A percentile compares a stretch with the other conserved stretches of the same genome.
Evolutionary conservation across 92 coral and sea anemone species (phyloP).

Genomic region (Bergia puertoricense): DNA sequence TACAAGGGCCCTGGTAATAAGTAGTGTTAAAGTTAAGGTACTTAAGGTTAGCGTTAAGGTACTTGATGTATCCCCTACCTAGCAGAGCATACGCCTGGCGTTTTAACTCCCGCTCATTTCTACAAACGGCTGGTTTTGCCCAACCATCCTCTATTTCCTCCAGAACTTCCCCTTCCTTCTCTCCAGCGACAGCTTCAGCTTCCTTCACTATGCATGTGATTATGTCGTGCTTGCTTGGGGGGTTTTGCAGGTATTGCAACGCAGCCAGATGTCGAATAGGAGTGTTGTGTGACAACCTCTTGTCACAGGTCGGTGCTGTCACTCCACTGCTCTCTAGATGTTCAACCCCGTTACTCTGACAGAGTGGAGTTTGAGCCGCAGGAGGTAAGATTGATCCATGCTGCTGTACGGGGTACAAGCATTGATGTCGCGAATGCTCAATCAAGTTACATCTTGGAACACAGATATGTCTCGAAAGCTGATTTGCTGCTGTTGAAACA

Average conservation of each 20-base stretch:
- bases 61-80: neutral
- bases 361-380: neutral
- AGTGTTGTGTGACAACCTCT: conserved; percentile 14
- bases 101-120: conserved; percentile 34
- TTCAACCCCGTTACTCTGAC: neutral
- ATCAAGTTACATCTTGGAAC: neutral
- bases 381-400: neutral
- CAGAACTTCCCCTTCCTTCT: conserved; percentile 13
- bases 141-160: conserved; percentile 26
- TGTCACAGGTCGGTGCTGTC: neutral
- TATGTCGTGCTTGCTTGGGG: conserved; percentile 24
- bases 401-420: neutral
- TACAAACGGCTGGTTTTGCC: conserved; percentile 24
- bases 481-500: neutral
- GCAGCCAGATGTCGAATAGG: conserved; percentile 41
- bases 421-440: neutral
- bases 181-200: neutral
- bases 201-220: conserved; percentile 28
- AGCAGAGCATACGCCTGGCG: conserved; percentile 33
- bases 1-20: no score
- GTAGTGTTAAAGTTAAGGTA: neutral
- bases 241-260: conserved; percentile 36
- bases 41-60: neutral
- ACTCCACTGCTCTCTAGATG: neutral
- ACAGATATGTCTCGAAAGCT: neutral